phyloP scores from a whole-genome alignment of 2,888 invertebrate genomes.

The Limnephilus auricula region DNA sequence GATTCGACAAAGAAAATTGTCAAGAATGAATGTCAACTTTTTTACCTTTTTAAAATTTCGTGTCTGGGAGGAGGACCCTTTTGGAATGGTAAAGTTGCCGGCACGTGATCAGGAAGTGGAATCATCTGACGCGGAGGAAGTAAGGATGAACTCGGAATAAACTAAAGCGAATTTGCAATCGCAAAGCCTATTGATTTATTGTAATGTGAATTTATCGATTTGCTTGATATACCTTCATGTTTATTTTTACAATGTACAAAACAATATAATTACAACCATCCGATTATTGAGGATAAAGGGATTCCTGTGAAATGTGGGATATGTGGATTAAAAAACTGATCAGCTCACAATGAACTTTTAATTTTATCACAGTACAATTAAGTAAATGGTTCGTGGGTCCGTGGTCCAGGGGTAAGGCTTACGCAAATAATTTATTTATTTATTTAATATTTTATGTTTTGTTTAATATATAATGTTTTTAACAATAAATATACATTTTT shows the following conservation, averaged over 20 bases:
- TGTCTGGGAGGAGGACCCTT: conserved; percentile 34
- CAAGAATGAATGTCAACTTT: conserved; percentile 60
- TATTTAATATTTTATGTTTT: no score
- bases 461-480: no score
- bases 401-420: no score
- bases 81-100: conserved; percentile 50
- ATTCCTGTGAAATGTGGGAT: no score
- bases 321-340: no score
- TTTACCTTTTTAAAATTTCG: conserved; percentile 50
- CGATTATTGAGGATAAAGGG: no score
- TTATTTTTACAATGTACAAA: neutral
- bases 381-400: no score
- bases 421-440: no score
- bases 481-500: no score
- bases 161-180: conserved; percentile 12
- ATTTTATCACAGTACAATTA: no score
- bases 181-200: neutral
- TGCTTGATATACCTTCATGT: neutral
- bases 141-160: conserved; percentile 15
- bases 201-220: neutral
- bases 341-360: no score
- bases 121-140: neutral
- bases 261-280: no score
- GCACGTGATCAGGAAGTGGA: conserved; percentile 44
- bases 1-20: conserved; percentile 63